Percentiles rank a stretch among this genome's conserved stretches.
Conservation (phyloP, 2,888 invertebrate genomes). For the Girardia tigrina region DNA sequence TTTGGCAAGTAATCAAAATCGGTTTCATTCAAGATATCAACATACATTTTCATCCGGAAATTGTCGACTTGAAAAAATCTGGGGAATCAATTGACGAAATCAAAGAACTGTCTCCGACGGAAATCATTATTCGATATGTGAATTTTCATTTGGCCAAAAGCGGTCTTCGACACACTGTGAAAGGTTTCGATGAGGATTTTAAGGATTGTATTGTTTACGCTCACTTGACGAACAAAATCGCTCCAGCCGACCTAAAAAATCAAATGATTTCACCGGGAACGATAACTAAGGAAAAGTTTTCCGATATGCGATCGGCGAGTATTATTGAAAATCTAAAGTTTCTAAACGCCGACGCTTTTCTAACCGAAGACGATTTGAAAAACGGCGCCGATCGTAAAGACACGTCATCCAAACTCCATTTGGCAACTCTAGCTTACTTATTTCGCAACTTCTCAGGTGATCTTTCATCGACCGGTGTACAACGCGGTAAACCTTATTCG, state of each 20-base stretch:
- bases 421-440: background rate
- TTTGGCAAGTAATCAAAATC: background rate
- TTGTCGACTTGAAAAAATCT: background rate
- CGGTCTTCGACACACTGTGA: background rate
- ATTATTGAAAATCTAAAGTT: conserved; percentile 10
- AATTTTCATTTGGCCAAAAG: conserved; percentile 23
- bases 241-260: conserved; percentile 4
- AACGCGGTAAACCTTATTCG: background rate
- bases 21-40: conserved; percentile 11
- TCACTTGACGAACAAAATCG: background rate
- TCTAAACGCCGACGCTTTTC: background rate
- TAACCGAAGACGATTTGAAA: conserved; percentile 10
- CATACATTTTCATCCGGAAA: conserved; percentile 19
- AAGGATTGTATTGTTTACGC: background rate
- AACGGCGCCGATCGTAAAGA: background rate
- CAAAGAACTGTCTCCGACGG: background rate
- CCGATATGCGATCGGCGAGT: conserved; percentile 4
- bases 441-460: background rate
- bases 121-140: background rate
- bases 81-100: conserved; percentile 16
- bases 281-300: background rate
- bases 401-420: background rate
- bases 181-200: conserved; percentile 9
- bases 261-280: conserved; percentile 1
- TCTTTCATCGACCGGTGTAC: background rate